phyloP scores from a whole-genome alignment of 2,888 invertebrate genomes.

The Cheilosia grossa region DNA sequence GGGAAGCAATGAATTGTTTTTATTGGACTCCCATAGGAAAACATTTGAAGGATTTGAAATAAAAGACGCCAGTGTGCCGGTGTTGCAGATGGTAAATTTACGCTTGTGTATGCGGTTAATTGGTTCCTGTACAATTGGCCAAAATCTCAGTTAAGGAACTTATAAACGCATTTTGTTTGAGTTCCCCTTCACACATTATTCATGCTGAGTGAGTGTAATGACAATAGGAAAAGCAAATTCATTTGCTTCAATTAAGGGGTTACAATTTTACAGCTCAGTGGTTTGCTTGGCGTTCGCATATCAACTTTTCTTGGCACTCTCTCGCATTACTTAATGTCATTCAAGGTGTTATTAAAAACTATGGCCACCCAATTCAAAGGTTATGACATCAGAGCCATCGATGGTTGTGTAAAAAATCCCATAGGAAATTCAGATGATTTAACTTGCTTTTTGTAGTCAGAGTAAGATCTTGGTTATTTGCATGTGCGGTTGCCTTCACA shows the following conservation, averaged over 20 bases:
- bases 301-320: background rate
- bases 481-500: too few species aligned
- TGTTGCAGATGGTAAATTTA: slow-evolving; percentile 62
- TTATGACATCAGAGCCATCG: too few species aligned
- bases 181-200: slow-evolving; percentile 48
- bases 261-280: slow-evolving; percentile 62
- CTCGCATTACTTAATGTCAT: background rate
- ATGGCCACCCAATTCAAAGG: background rate
- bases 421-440: too few species aligned
- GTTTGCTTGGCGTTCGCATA: background rate
- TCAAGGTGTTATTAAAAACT: background rate
- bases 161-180: slow-evolving; percentile 58
- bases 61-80: slow-evolving; percentile 56
- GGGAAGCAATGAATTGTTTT: slow-evolving; percentile 70
- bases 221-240: slow-evolving; percentile 68
- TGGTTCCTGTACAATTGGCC: slow-evolving; percentile 68
- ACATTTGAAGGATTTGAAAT: slow-evolving; percentile 55
- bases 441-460: too few species aligned
- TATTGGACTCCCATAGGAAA: slow-evolving; percentile 68
- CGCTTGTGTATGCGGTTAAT: slow-evolving; percentile 64
- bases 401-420: too few species aligned
- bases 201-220: slow-evolving; percentile 55
- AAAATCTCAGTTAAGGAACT: slow-evolving; percentile 62
- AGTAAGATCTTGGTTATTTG: too few species aligned
- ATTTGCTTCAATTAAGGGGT: slow-evolving; percentile 69